phyloP scores from a whole-genome alignment of 2,888 invertebrate genomes.

The Caenorhabditis sp. region DNA sequence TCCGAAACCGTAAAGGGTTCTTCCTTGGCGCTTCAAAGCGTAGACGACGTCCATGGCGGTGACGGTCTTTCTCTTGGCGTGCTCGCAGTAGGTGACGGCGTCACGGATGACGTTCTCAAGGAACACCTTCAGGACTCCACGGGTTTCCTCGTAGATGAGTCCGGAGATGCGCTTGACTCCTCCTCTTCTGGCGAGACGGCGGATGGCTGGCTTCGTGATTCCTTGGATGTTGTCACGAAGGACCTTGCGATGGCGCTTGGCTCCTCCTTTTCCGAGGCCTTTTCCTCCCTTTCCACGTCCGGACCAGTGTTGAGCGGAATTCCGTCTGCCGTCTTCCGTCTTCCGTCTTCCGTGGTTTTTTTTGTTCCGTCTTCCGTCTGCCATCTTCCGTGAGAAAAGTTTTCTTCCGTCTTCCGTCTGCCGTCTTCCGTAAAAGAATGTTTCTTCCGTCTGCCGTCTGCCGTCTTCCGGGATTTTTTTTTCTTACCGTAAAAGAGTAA shows the following conservation, averaged over 20 bases:
- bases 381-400: no score
- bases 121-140: constrained; percentile 69
- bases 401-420: no score
- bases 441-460: no score
- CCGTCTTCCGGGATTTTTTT: no score
- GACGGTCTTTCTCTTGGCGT: constrained; percentile 90
- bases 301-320: no score
- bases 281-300: constrained; percentile 88
- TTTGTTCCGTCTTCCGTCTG: no score
- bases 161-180: constrained; percentile 78
- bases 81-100: constrained; percentile 90
- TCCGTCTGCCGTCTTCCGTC: no score
- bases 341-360: no score
- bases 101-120: constrained; percentile 85
- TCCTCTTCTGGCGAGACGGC: constrained; percentile 81
- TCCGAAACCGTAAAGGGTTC: constrained; percentile 76
- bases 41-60: constrained; percentile 92
- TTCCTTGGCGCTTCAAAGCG: constrained; percentile 76
- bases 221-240: constrained; percentile 82
- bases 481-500: no score
- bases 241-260: constrained; percentile 89
- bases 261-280: constrained; percentile 87
- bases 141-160: constrained; percentile 68
- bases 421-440: no score
- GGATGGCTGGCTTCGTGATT: constrained; percentile 81